These are phyloP conservation scores for Hucho hucho DNA, from an alignment of 2,113 vertebrate species.

Conservation along the genomic window DNA sequence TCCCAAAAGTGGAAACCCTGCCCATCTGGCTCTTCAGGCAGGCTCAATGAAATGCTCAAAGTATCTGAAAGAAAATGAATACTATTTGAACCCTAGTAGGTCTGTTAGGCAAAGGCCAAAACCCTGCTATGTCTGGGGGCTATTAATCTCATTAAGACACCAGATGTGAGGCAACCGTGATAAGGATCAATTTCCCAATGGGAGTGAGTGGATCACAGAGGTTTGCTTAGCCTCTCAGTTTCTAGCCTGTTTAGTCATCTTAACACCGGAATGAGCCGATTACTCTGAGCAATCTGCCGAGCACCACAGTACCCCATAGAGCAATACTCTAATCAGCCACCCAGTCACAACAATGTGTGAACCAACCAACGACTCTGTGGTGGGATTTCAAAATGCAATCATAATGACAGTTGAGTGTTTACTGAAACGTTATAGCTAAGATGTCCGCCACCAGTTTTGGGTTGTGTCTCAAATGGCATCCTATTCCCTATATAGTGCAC, in stretches of 20 bases:
- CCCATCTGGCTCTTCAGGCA: neutral
- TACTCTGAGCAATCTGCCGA: slow-evolving; percentile 26
- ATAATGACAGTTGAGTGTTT: slow-evolving; percentile 23
- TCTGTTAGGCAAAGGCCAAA: too few species aligned
- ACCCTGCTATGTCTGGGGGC: slow-evolving; percentile 33
- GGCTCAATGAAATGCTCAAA: neutral
- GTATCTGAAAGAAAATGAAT: too few species aligned
- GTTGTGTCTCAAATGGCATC: slow-evolving; percentile 1
- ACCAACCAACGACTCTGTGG: slow-evolving; percentile 11
- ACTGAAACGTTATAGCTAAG: slow-evolving; percentile 5
- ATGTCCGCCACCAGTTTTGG: too few species aligned
- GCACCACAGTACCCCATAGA: slow-evolving; percentile 26
- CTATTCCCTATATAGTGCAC: too few species aligned
- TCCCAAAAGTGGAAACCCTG: neutral
- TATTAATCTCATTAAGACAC: slow-evolving; percentile 57
- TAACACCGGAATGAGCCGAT: slow-evolving; percentile 59
- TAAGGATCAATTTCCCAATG: slow-evolving; percentile 59
- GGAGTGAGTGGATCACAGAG: slow-evolving; percentile 44
- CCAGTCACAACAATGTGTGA: slow-evolving; percentile 49
- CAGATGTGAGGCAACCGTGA: slow-evolving; percentile 61
- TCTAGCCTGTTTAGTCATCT: slow-evolving; percentile 46
- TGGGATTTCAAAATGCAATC: neutral
- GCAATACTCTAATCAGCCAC: slow-evolving; percentile 22
- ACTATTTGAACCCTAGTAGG: too few species aligned
- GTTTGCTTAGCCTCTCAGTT: slow-evolving; percentile 44